Evolutionary conservation across 2,888 invertebrate genomes (phyloP).

Genomic region (Zhengitettix transpicula): DNA sequence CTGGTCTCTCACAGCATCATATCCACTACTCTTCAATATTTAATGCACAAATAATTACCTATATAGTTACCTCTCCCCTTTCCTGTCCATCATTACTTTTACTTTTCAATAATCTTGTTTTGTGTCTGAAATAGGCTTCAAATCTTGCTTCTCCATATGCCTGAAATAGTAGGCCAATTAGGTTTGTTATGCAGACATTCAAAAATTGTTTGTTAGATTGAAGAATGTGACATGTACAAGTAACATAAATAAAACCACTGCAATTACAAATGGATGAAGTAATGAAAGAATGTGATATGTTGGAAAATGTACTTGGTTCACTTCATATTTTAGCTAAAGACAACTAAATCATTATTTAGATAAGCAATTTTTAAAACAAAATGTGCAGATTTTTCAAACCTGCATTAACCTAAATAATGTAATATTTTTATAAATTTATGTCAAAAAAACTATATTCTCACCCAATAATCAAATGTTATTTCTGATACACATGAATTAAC

Average conservation of each 20-base stretch:
- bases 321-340: no score
- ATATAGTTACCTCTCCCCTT: background rate
- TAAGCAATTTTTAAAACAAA: background rate
- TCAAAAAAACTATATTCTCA: conserved; percentile 15
- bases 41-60: background rate
- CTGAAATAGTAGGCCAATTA: conserved; percentile 2
- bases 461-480: conserved; percentile 34
- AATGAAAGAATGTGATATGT: no score
- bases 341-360: no score
- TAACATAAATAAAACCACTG: no score
- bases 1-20: background rate
- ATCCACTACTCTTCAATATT: background rate
- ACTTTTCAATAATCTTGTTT: background rate
- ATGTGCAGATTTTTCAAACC: no score
- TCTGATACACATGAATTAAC: conserved; percentile 29
- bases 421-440: background rate
- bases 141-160: conserved; percentile 7
- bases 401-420: no score
- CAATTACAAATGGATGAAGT: no score
- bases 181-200: no score
- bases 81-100: background rate
- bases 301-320: no score
- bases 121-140: conserved; percentile 8
- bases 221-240: no score
- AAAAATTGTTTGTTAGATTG: no score